phyloP scores from a whole-genome alignment of 1,140 invertebrate genomes.

The Planococcus citri region DNA sequence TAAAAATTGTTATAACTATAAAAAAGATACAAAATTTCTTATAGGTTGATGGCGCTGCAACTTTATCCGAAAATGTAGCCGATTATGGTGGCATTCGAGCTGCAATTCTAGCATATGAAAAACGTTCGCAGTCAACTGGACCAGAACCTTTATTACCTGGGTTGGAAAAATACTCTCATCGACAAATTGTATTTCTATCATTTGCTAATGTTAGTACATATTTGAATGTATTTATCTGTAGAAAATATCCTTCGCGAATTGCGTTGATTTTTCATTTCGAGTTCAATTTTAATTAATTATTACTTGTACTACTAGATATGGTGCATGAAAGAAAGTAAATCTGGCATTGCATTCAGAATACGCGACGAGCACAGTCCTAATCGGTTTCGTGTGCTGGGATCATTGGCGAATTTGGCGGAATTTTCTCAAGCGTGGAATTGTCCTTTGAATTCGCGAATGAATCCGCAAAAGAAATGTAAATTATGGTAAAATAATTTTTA shows the following conservation, averaged over 20 bases:
- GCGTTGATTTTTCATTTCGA: too few relatives aligned
- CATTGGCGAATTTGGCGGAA: slow-evolving; percentile 67
- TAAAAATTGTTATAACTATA: too few relatives aligned
- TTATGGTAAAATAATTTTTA: slow-evolving; percentile 74
- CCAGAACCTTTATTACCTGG: slow-evolving; percentile 48
- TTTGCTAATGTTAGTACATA: slow-evolving; percentile 58
- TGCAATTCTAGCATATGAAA: slow-evolving; percentile 54
- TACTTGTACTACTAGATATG: too few relatives aligned
- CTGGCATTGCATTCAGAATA: too few relatives aligned
- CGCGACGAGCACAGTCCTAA: neutral
- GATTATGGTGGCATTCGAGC: slow-evolving; percentile 78
- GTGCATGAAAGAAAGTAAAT: too few relatives aligned
- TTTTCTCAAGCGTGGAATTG: slow-evolving; percentile 62
- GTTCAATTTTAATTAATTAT: too few relatives aligned
- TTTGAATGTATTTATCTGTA: neutral
- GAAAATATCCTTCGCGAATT: too few relatives aligned
- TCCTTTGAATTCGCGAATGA: slow-evolving; percentile 55
- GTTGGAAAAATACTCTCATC: slow-evolving; percentile 54
- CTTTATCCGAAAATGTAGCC: slow-evolving; percentile 78
- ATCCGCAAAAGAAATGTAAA: slow-evolving; percentile 64
- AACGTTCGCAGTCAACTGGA: slow-evolving; percentile 39
- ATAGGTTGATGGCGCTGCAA: slow-evolving; percentile 60
- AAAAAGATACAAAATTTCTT: too few relatives aligned
- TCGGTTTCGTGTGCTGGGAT: slow-evolving; percentile 50
- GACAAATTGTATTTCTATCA: slow-evolving; percentile 81